A percentile compares a stretch with the other conserved stretches of the same genome.
Conservation (phyloP, 2,797 vertebrate species). For the Urosaurus nigricauda region DNA sequence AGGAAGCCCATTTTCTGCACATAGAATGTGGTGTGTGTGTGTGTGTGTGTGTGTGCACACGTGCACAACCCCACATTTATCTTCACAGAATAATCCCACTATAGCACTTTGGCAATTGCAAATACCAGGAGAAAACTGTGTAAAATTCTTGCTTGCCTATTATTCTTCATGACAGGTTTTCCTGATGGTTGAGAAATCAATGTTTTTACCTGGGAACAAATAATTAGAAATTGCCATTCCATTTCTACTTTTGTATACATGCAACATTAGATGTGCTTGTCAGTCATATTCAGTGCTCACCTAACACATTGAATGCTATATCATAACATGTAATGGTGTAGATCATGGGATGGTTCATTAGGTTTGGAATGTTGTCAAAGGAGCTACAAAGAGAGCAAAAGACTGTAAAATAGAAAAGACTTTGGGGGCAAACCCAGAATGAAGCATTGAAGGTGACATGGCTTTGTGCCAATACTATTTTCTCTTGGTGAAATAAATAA, state of each 20-base stretch:
- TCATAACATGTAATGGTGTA: not conserved
- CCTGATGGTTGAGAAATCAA: too few species aligned
- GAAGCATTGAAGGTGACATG: not conserved
- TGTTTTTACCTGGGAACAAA: too few species aligned
- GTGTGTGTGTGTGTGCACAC: too few species aligned
- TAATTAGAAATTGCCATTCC: too few species aligned
- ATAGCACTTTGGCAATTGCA: too few species aligned
- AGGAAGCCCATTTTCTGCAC: too few species aligned
- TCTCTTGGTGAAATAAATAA: not conserved
- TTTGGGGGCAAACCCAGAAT: constrained; percentile 5
- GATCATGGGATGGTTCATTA: not conserved
- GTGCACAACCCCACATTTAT: too few species aligned
- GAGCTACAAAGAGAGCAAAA: not conserved
- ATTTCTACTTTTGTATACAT: not conserved
- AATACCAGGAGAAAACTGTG: too few species aligned
- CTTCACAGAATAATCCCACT: too few species aligned
- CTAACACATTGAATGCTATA: not conserved
- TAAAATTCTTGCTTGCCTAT: too few species aligned
- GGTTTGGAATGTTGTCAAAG: not conserved
- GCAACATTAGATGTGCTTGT: not conserved
- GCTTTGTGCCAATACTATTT: not conserved
- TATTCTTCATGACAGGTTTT: too few species aligned
- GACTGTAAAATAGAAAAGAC: not conserved
- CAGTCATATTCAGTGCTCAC: not conserved
- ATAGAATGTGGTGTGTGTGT: too few species aligned